Evolutionary conservation across 30 jellyfish, hydroid and myxozoan species (phyloP), one percentile per base, ranked within the genome.

Genomic region (Cassiopea andromeda): DNA sequence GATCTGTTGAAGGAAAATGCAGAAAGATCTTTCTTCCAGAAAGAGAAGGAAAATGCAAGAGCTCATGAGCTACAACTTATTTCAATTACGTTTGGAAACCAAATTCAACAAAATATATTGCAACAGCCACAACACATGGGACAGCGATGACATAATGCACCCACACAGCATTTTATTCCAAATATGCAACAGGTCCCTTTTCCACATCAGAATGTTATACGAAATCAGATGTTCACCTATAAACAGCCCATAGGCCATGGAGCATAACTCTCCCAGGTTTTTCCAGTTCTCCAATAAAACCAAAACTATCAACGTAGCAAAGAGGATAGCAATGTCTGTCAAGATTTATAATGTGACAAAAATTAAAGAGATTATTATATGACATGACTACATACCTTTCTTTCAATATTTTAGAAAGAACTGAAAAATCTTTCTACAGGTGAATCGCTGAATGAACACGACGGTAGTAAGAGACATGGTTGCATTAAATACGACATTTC

Each of bases 21-120:
- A n/a, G n/a, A n/a, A n/a, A n/a, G n/a, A n/a, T n/a, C 77, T 0
- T 68, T 17, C 47, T 68, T 68, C 47, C 47, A 68, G 47, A 68
- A 68, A 14, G 77, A 68, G 77, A 68, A 68, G 17, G 77, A 68
- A 68, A 68, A 68, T 17, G 77, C 77, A 68, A 68, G 77, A 14
- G 77, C 77, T 43, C 77, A 68, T 68, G 77, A 68, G 77, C 77
- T 43, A 43, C 77, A 68, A 68, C 77, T 68, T 68, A 27, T 68
- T 68, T 68, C 77, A 18, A 17, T 68, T 18, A 68, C 15, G 45
- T 68, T 68, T 68, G 77, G 77, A 68, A 68, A 68, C 47, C 77
- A 68, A 68, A 68, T 9, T 17, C 77, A 68, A 43, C 77, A 18
- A 68, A 68, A 43, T 68, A 17, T 68, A 6, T 6, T 68, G 77